Evolutionary conservation across 1,140 invertebrate genomes (phyloP), one percentile per base, ranked within the genome.

Genomic region (Catajapyx aquilonaris): DNA sequence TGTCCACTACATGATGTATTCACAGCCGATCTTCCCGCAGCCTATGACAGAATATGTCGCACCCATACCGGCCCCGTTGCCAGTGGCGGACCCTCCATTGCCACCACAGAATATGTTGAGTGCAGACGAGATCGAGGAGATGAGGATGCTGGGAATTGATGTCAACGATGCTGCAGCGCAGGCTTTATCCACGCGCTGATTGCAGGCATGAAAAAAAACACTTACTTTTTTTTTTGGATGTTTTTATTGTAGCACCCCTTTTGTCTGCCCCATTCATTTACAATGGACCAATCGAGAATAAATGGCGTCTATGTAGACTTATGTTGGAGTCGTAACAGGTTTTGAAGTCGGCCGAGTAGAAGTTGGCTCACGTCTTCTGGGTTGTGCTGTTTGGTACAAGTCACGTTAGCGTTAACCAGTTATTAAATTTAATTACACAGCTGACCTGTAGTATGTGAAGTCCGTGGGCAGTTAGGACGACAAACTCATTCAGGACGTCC

Each of bases 401-500:
- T n/a, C n/a, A n/a, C n/a, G n/a, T n/a, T n/a, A n/a, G n/a, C n/a
- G n/a, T n/a, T n/a, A n/a, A n/a, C n/a, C n/a, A n/a, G n/a, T n/a
- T n/a, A 47, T 60, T 49, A 41, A 57, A 52, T 56, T 60, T 17
- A 19, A 41, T 32, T 39, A 15, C 15, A 25, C 36, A 40, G 34
- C 16, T 41, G 51, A 72, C 69, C 61, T 76, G 72, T 47, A 77
- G 54, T 45, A 78, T 64, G 48, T 76, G 71, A 11, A 78, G 54
- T 32, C 74, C 74, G 47, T 65, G 65, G 46, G 71, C 59, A 2
- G 74, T 73, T 15, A 74, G 54, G n/a, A 76, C 65, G 39, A 72
- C 54, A 21, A 79, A 50, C 52, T 77, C 72, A 44, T 68, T 69
- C 25, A 76, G 54, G 28, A 73, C 74, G 56, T 79, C 73, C 10